Evolutionary conservation across 2,797 vertebrate species (phyloP).

Genomic region (Coranthus polyacanthus): DNA sequence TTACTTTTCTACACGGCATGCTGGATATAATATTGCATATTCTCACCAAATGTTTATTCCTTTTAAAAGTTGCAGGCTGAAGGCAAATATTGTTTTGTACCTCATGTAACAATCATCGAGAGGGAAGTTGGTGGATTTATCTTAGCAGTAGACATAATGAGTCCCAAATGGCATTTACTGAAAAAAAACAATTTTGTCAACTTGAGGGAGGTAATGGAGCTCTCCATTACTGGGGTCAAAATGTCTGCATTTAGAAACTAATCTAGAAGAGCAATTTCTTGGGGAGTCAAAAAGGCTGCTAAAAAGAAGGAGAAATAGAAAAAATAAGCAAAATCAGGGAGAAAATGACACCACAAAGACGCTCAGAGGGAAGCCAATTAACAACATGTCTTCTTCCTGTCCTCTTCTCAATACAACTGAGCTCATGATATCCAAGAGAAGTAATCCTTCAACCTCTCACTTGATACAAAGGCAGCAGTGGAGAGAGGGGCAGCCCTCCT

Average conservation of each 20-base stretch:
- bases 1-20: slow-evolving; percentile 5
- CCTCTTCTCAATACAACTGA: slow-evolving; percentile 9
- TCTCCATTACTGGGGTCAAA: slow-evolving; percentile 9
- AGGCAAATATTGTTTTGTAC: slow-evolving; percentile 6
- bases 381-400: slow-evolving; percentile 1
- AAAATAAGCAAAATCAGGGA: neutral
- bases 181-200: slow-evolving; percentile 9
- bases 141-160: slow-evolving; percentile 19
- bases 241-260: slow-evolving; percentile 7
- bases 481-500: slow-evolving; percentile 43
- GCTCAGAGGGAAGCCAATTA: slow-evolving; percentile 19
- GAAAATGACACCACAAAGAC: slow-evolving; percentile 1
- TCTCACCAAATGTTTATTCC: slow-evolving; percentile 34
- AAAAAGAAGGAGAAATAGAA: neutral
- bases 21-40: slow-evolving; percentile 14
- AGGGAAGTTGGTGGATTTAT: no score
- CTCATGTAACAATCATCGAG: no score
- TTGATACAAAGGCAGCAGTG: slow-evolving; percentile 20
- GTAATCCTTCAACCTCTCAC: slow-evolving; percentile 30
- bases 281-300: no score
- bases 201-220: neutral
- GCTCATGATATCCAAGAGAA: slow-evolving; percentile 5
- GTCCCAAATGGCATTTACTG: slow-evolving; percentile 15
- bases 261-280: neutral
- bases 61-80: slow-evolving; percentile 24